Evolutionary conservation across 1,140 invertebrate species (phyloP), one percentile per base, ranked within the genome.

Genomic region (Drosophila saltans): DNA sequence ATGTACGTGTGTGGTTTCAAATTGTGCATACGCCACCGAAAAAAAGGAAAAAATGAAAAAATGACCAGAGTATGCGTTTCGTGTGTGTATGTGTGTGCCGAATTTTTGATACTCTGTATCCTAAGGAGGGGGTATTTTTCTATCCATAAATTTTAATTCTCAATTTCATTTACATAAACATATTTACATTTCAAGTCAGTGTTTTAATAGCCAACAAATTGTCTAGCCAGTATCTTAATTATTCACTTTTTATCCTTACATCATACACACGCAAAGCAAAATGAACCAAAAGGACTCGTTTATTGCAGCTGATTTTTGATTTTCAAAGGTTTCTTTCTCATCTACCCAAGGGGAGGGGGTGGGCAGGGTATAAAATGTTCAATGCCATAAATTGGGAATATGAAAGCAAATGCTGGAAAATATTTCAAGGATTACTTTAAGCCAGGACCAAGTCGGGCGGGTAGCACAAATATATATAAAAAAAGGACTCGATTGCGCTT

Each of bases 21-120:
- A 85, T 86, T 75, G 78, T 82, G 62, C 70, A 85, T 85, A 85
- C 70, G 82, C 78, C 75, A 52, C 39, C 36, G n/a, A 24, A 21
- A 52, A 52, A 24, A 48, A 48, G 6, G 8, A 21, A 6, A 6
- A 21, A 8, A 7, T 24, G 7, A 0, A 24, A 2, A 52, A 52
- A 26, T 52, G 45, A 26, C 45, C 45, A 52, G 21, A 52, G 21
- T 26, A 8, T 48, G 2, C 2, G 45, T 48, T 45, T 21, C 6
- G n/a, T 16, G 7, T 48, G 21, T 21, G 21, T 7, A 7, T 36
- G 6, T 36, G 6, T 7, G 6, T 36, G 41, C 11, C n/a, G 41
- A 43, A 11, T 43, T 3, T 43, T 0, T 0, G 21, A 48, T 48
- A 48, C 21, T 7, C 45, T 10, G n/a, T 21, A 21, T 48, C 16